Base-by-base conservation (phyloP, 2,888 invertebrate species). In the Lydus trimaculatus region DNA sequence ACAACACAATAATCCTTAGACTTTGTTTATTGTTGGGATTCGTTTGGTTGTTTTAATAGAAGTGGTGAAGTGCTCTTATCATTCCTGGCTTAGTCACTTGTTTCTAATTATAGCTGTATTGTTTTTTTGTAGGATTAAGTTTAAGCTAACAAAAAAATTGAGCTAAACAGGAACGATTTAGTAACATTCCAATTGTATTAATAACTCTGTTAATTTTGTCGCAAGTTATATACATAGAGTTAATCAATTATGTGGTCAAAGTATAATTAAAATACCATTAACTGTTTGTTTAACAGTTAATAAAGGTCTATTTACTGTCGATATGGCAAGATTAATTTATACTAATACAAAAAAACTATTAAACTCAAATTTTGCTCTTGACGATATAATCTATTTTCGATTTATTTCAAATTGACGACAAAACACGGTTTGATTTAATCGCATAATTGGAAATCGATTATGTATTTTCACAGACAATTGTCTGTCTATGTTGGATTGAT, bases 181-280 rank as follows among this genome's bases (percentile, higher is more conserved):
- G 13, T 36, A n/a, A 48, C 20, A 48, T 20, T 48, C 48, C 48
- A 20, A 20, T 9, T 20, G 11, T 8, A 48, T 48, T 48, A 52
- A 48, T 20, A 48, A 25, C 13, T 25, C 25, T 13, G 52, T 52
- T 52, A 23, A 13, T 52, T 52, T 25, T 52, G 25, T 25, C 52
- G 13, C 13, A 23, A 52, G 23, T n/a, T n/a, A 23, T 52, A 52
- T 52, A 23, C 25, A 25, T 25, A 52, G 25, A 52, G 4, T 11
- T 5, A 25, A 52, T 52, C 52, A 52, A 52, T 52, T 52, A 23
- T 13, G 25, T 13, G 25, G 13, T 52, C 23, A 25, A 23, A 52
- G 15, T 11, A 20, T 52, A 52, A 52, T 52, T 52, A 52, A 52
- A 52, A 52, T 52, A 15, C 52, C 23, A 52, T 52, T 52, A 52